Evolutionary conservation across 2,797 vertebrate species (phyloP), one percentile per base, ranked within the genome.

Genomic region (Arrhamphus sclerolepis): DNA sequence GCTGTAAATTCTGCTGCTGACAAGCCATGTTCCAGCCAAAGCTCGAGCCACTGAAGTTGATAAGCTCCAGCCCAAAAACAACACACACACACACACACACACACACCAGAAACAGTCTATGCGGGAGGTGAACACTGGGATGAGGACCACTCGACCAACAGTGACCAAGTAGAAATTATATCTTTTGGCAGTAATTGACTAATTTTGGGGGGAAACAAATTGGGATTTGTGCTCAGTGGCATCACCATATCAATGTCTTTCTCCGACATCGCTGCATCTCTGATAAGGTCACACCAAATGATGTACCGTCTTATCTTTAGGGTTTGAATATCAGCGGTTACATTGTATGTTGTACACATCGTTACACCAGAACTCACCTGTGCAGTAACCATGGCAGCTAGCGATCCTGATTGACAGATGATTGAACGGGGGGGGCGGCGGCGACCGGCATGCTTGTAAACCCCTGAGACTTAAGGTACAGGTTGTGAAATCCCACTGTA

Each of bases 401-500:
- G 62, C 19, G 41, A 57, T 41, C 54, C 38, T 43, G 11, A 1
- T 29, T 61, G 74, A 73, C 6, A 10, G 61, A 46, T 80, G 81
- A 76, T 51, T 75, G 71, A 80, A 52, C 11, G 28, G 10, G 14
- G 16, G 13, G n/a, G 40, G 61, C 56, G 20, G 14, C 20, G 56
- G 62, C n/a, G 3, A 57, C 40, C n/a, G 8, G 61, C 58, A 31
- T 64, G 74, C 54, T 56, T 11, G 31, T 70, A 81, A 75, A 72
- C 51, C 60, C 58, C 62, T 20, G 43, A 80, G 78, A 72, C 34
- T 20, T 34, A 69, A 70, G 66, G 58, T 49, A 17, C 62, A 44
- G 56, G 59, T 85, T 83, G 77, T 76, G 81, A 86, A 89, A 89
- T 78, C 70, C 46, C 39, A 10, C 66, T 34, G 61, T 7, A 68